Evolutionary conservation across 1,140 invertebrate genomes (phyloP), one percentile per base, ranked within the genome.

Genomic region (Rhopalosiphum padi): DNA sequence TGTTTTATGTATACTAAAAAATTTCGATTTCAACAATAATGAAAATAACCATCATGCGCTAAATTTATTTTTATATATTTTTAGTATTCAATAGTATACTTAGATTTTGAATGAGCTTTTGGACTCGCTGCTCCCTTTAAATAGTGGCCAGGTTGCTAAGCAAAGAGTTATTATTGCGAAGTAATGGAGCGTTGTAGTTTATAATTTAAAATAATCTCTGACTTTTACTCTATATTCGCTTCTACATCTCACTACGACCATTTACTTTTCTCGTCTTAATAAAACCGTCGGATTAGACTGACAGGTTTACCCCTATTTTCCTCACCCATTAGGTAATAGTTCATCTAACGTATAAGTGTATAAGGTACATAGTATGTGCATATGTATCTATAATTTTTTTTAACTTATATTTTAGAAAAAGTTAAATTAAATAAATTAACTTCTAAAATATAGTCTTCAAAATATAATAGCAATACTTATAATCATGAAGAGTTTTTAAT

Each of bases 141-240:
- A 89, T 53, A 89, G 88, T 55, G n/a, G 87, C 87, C 87, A 89
- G 88, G 88, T 89, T 35, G 22, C 35, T 15, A 51, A 89, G 51
- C 35, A 9, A 37, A 89, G 88, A 55, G 88, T 89, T 89, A 89
- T 89, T 89, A 89, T 89, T 89, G 88, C 23, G 35, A 55, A 55
- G 51, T 89, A 89, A 89, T 55, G 88, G 35, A 89, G 48, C 88
- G 35, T 37, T 41, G 51, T 89, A 55, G 51, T 37, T 89, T 89
- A 89, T 89, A 89, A 89, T 89, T 55, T 89, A 89, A 89, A 55
- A 89, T 89, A 55, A 55, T 41, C 88, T 89, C 48, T 21, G 51
- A 89, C 35, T 55, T 89, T 89, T 41, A 89, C 51, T 89, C 88
- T 55, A n/a, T 77, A 89, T 48, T 89, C 11, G 23, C 87, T 89